Base-by-base conservation (phyloP, 2,797 vertebrate species). In the Phrynocephalus forsythii region DNA sequence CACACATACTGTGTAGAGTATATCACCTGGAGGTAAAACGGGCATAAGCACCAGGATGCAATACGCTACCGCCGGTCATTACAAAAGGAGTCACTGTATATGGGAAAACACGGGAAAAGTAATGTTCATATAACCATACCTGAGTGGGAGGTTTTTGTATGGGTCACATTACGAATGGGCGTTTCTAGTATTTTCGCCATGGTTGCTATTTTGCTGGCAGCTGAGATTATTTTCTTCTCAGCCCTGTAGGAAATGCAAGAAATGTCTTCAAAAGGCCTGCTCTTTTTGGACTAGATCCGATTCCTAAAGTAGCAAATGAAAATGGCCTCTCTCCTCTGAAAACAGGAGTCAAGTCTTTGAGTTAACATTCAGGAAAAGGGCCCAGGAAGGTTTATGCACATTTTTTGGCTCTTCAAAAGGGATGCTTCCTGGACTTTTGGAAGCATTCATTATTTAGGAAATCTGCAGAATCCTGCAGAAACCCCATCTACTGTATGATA, bases 181-280 rank as follows among this genome's bases (percentile, higher is more conserved):
- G 97, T 99, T 95, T 99, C 99, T 5, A 99, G 94, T 44, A 98
- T 97, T 96, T 98, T 98, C 60, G 98, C 98, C 98, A 99, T 99
- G 16, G 97, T 97, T 9, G 97, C 98, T 89, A 99, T 97, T 92
- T 98, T 99, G 96, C 98, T 98, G 52, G 99, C 99, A 91, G 98
- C 98, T 81, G 96, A 97, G 93, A 99, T 98, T 90, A 99, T 99
- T 96, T 98, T 99, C 94, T 98, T 98, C 91, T 99, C 99, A 90
- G 99, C 97, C 75, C 99, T 99, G 93, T 52, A 73, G 89, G 92
- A 83, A 94, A 95, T 91, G 92, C 82, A 86, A 94, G 83, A 92
- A 93, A 28, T 91, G 38, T 5, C 75, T 85, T 30, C 48, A n/a
- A 78, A 79, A 60, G 44, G 1, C 28, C 28, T 33, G 69, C 85